Base-by-base conservation (phyloP, 2,888 invertebrate genomes). In the Hirtodrosophila trivittata region DNA sequence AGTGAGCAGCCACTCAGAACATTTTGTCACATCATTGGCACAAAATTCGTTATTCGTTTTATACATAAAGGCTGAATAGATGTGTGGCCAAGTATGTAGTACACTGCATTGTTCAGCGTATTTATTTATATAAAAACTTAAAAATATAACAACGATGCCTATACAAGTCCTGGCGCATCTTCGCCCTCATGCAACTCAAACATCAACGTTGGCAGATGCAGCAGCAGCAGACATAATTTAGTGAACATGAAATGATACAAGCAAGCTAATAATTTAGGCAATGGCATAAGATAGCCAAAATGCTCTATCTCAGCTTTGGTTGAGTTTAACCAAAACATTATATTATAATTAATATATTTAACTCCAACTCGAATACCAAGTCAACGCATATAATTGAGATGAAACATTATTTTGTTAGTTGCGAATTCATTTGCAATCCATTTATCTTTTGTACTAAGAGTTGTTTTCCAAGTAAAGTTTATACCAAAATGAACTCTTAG, bases 91-190 rank as follows among this genome's bases (percentile, higher is more conserved):
- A 35, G 25, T 46, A 55, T 69, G 72, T 67, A 41, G 64, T 56
- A 56, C 78, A 68, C 55, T 75, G 66, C 76, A 85, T 86, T 85
- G 84, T 78, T 76, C 77, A 51, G 57, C 63, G 52, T 59, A 74
- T 86, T 83, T 81, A 81, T 81, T 81, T 86, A 81, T 81, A 81
- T 86, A 73, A 83, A 83, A 71, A 66, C 75, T 84, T 86, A 81
- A 86, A 81, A 81, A 81, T 86, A 81, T 77, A 84, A 66, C 74
- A 46, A 52, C 68, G 75, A 86, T 83, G 82, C 70, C 82, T 83
- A 83, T 83, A 83, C 87, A 83, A 83, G 82, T 83, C 82, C 82
- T 83, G 82, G 63, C 75, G 45, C 54, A 69, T 32, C 33, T 58
- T 67, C 63, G 63, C 70, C 74, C 69, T 73, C 70, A 63, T 67